A percentile compares a stretch with the other conserved stretches of the same genome.
Evolutionary conservation across 2,888 invertebrate genomes (phyloP).

Genomic region (Imbricaverruca yamaguchii): DNA sequence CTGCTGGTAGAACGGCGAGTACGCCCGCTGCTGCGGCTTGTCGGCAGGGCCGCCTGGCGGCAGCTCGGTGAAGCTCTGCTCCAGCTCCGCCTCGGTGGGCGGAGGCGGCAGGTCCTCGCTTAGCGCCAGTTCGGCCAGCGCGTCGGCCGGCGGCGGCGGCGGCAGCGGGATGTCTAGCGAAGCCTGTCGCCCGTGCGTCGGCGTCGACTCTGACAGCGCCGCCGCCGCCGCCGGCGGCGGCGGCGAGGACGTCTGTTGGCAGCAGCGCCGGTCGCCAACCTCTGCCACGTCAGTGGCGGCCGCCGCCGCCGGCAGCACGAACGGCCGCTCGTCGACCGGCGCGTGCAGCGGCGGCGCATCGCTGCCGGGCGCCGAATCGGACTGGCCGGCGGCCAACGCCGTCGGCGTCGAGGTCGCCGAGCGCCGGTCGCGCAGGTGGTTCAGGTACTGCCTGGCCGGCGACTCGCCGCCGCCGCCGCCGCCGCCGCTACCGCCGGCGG

Average conservation of each 20-base stretch:
- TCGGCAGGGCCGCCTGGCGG: neutral
- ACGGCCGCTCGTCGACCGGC: neutral
- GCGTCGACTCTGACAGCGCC: constrained; percentile 71
- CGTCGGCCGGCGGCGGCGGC: constrained; percentile 46
- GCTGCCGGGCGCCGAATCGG: neutral
- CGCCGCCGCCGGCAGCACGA: constrained; percentile 41
- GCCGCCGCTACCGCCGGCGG: neutral
- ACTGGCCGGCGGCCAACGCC: too few relatives aligned
- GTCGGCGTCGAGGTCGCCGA: neutral
- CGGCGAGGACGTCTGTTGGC: neutral
- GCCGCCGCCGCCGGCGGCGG: constrained; percentile 26
- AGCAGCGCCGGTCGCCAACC: constrained; percentile 64
- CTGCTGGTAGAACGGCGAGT: neutral
- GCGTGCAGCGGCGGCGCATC: neutral
- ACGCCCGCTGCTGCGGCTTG: neutral
- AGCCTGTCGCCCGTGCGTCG: constrained; percentile 71
- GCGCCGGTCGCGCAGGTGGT: neutral
- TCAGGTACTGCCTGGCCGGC: neutral
- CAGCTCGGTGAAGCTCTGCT: neutral
- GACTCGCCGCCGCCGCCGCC: neutral
- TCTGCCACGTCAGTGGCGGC: constrained; percentile 62
- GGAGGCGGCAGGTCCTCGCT: constrained; percentile 29
- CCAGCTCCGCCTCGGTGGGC: constrained; percentile 27
- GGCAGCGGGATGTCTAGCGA: constrained; percentile 86
- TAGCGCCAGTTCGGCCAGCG: constrained; percentile 32